Percentiles rank a stretch among this genome's conserved stretches.
Conservation (phyloP, 2,797 vertebrate species). For the Spinus olivaceus region DNA sequence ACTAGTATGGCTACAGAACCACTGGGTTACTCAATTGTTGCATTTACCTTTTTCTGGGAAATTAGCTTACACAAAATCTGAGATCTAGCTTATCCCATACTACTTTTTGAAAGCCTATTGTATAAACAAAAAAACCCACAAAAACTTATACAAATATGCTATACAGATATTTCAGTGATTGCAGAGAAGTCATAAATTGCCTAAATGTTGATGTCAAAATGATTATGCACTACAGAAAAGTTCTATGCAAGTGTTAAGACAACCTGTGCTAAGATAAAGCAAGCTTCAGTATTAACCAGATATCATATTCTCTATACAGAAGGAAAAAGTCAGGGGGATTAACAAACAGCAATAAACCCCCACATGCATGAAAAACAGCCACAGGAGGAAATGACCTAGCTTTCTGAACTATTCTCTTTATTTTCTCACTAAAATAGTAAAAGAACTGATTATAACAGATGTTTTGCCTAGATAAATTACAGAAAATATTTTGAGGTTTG, state of each 20-base stretch:
- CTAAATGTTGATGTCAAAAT: slow-evolving; percentile 13
- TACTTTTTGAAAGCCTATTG: background rate
- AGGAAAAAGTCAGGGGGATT: background rate
- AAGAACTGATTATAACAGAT: background rate
- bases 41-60: background rate
- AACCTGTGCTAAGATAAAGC: background rate
- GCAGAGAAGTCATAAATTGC: background rate
- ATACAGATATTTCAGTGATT: background rate
- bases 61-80: background rate
- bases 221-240: background rate
- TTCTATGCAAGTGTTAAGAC: background rate
- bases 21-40: background rate
- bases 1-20: background rate
- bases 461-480: background rate
- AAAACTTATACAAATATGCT: background rate
- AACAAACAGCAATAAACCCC: background rate
- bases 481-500: background rate
- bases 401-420: background rate
- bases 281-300: background rate
- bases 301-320: background rate
- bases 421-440: background rate
- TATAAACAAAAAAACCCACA: background rate
- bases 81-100: background rate
- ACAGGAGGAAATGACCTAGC: background rate
- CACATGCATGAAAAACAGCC: background rate